Evolutionary conservation across 2,113 vertebrate species (phyloP).

Genomic region (Barbus barbus): DNA sequence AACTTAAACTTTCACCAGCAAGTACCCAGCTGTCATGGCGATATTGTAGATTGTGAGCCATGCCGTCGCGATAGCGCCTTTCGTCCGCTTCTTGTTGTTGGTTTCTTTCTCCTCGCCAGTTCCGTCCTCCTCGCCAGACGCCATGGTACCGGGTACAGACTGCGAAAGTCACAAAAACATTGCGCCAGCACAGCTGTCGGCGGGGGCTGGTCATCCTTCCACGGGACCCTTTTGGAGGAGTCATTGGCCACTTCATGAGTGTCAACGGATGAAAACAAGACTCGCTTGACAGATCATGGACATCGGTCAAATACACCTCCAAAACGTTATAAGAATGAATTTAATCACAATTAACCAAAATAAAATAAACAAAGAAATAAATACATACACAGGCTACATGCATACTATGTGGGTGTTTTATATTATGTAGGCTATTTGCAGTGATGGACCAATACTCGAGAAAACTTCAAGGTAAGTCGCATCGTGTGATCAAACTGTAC

Average conservation of each 20-base stretch:
- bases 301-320: no score
- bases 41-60: conserved; percentile 98
- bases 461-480: no score
- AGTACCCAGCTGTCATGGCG: conserved; percentile 97
- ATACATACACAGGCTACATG: no score
- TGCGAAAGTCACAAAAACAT: conserved; percentile 64
- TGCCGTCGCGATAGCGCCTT: conserved; percentile 80
- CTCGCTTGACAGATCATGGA: no score
- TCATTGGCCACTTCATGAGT: conserved; percentile 14
- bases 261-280: not conserved
- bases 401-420: no score
- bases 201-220: conserved; percentile 71
- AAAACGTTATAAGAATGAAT: no score
- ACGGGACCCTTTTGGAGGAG: conserved; percentile 65
- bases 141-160: conserved; percentile 81
- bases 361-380: no score
- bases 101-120: conserved; percentile 86
- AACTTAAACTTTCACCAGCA: conserved; percentile 54
- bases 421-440: no score
- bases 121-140: conserved; percentile 90
- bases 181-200: conserved; percentile 75
- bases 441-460: no score
- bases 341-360: no score
- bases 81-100: conserved; percentile 80
- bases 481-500: no score